Percentiles rank a stretch among this genome's conserved stretches.
Evolutionary conservation across 2,888 invertebrate species (phyloP).

Genomic region (Antitype chi): DNA sequence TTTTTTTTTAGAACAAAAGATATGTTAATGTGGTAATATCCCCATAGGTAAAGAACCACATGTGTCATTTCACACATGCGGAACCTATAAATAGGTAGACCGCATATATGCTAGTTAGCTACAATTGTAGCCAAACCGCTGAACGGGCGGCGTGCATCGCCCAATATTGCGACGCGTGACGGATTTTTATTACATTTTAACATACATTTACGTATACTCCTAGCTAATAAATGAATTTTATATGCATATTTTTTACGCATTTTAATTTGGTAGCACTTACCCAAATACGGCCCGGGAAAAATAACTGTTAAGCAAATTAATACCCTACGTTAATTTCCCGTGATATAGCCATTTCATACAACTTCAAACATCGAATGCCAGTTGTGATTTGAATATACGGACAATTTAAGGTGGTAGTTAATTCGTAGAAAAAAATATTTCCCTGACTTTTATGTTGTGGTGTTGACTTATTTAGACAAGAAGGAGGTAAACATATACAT

Average conservation of each 20-base stretch:
- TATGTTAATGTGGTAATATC: background rate
- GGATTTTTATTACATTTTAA: constrained; percentile 43
- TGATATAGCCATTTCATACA: background rate
- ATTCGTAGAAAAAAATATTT: background rate
- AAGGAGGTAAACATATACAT: background rate
- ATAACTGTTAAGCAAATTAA: background rate
- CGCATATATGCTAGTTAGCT: constrained; percentile 64
- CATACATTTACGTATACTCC: constrained; percentile 28
- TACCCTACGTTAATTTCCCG: background rate
- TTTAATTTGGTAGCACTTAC: background rate
- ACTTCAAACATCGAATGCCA: background rate
- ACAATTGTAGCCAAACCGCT: constrained; percentile 67
- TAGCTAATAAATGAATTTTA: constrained; percentile 14
- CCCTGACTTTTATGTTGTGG: background rate
- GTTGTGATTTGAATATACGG: background rate
- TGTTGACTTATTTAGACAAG: background rate
- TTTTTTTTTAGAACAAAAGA: background rate
- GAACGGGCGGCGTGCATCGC: constrained; percentile 47
- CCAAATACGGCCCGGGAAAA: background rate
- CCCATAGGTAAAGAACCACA: constrained; percentile 19
- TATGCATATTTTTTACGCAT: background rate
- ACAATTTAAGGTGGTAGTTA: background rate
- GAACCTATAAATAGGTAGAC: constrained; percentile 57
- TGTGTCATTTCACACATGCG: constrained; percentile 48
- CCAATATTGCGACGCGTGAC: constrained; percentile 54